Percentiles rank a stretch among this genome's conserved stretches.
Evolutionary conservation across 2,888 invertebrate species (phyloP).

Genomic region (Xylota sylvarum): DNA sequence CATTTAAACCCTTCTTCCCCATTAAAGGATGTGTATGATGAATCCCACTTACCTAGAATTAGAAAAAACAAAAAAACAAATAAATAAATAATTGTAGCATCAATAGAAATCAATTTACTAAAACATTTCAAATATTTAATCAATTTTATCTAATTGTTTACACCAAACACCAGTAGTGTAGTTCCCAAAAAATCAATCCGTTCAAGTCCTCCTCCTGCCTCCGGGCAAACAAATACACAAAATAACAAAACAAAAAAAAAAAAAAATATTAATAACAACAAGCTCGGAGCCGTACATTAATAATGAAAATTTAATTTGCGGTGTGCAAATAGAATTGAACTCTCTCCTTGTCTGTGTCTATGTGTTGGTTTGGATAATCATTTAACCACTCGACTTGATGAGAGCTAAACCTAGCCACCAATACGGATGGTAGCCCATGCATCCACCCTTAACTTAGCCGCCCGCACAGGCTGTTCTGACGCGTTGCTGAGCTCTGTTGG

Average conservation of each 20-base stretch:
- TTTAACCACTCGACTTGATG: constrained; percentile 73
- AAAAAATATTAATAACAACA: constrained; percentile 52
- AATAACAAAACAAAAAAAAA: constrained; percentile 55
- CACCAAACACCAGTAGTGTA: constrained; percentile 40
- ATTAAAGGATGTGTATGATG: background rate
- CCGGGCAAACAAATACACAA: constrained; percentile 15
- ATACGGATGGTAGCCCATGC: too few species aligned
- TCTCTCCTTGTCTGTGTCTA: constrained; percentile 14
- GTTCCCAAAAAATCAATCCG: constrained; percentile 47
- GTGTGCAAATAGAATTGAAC: constrained; percentile 75
- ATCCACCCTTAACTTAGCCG: constrained; percentile 34
- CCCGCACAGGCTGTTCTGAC: constrained; percentile 29
- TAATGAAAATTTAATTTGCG: constrained; percentile 77
- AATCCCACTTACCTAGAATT: constrained; percentile 63
- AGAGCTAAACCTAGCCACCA: constrained; percentile 61
- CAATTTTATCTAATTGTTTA: constrained; percentile 58
- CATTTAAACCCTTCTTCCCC: background rate
- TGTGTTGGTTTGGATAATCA: constrained; percentile 58
- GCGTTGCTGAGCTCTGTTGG: constrained; percentile 27
- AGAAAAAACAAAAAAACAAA: constrained; percentile 34
- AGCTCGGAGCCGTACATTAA: constrained; percentile 67
- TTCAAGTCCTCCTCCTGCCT: constrained; percentile 21
- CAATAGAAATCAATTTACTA: constrained; percentile 58
- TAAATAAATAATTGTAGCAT: constrained; percentile 56
- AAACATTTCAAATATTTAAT: constrained; percentile 56